Conservation (phyloP, 2,113 vertebrate species). For the Ictalurus furcatus region DNA sequence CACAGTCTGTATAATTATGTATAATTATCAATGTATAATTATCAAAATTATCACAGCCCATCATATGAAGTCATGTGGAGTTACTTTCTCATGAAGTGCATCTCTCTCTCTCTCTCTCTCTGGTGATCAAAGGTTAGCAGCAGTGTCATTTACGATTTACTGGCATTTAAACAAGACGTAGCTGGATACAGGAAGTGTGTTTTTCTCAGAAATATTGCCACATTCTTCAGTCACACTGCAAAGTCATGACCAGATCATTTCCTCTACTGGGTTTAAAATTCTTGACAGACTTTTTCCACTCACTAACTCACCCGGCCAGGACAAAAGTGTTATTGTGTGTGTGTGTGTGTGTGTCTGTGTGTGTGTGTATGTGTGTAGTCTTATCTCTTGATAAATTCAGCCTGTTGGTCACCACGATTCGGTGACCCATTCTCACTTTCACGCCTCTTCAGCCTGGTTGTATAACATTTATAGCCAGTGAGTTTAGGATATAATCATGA, state of each 20-base stretch:
- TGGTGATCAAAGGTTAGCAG: slow-evolving; percentile 41
- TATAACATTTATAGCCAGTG: not conserved
- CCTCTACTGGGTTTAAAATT: not conserved
- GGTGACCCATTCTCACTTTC: not conserved
- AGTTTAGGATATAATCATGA: not conserved
- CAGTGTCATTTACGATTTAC: slow-evolving; percentile 38
- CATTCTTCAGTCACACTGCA: not conserved
- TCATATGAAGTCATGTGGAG: not conserved
- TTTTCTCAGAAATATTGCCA: slow-evolving; percentile 12
- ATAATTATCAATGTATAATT: no score
- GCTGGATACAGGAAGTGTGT: slow-evolving; percentile 28
- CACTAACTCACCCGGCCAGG: not conserved
- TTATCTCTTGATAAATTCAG: not conserved
- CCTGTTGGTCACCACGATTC: not conserved
- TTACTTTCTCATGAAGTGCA: not conserved
- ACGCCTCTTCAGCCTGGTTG: not conserved
- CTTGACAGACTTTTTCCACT: not conserved
- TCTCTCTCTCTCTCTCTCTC: not conserved
- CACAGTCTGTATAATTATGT: no score
- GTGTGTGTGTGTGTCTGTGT: no score
- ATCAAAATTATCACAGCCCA: not conserved
- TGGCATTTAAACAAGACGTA: slow-evolving; percentile 9
- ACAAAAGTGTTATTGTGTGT: not conserved
- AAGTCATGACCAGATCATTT: not conserved
- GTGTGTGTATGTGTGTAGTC: no score